Evolutionary conservation across 2,113 vertebrate genomes (phyloP), one percentile per base, ranked within the genome.

Genomic region (Pseudolaguvia tuberculata): DNA sequence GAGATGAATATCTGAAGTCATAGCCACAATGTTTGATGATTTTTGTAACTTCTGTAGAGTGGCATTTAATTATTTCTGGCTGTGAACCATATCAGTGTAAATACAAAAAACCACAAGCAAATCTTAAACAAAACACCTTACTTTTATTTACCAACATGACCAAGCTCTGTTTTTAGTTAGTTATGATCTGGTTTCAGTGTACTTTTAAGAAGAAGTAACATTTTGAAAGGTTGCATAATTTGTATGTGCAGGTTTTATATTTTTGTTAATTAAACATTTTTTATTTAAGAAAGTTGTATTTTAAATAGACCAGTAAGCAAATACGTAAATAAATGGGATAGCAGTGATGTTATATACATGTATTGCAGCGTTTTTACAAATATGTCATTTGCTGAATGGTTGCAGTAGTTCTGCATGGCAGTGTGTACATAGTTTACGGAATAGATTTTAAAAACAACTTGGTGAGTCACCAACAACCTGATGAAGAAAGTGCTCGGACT

Each of bases 401-500:
- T 8, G 50, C n/a, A n/a, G n/a, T n/a, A n/a, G n/a, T n/a, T n/a
- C n/a, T n/a, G n/a, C n/a, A n/a, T n/a, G n/a, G n/a, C n/a, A n/a
- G n/a, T n/a, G n/a, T n/a, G n/a, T n/a, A n/a, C n/a, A n/a, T n/a
- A n/a, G n/a, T n/a, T n/a, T n/a, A n/a, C n/a, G n/a, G n/a, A n/a
- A n/a, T n/a, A n/a, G n/a, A n/a, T n/a, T n/a, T n/a, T n/a, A n/a
- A n/a, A n/a, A n/a, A n/a, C n/a, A n/a, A n/a, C n/a, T n/a, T n/a
- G n/a, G 31, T 35, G 31, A 3, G 6, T 35, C 51, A 17, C 58
- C 15, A 13, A 72, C 27, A 70, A 35, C n/a, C 1, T 42, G 75
- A 47, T 72, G 21, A 67, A 76, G 29, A 70, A 79, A 77, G 72
- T 78, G 55, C 31, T 62, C 72, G 2, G 47, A 83, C 83, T 63